phyloP scores from a whole-genome alignment of 2,888 invertebrate genomes.

The Diadegma fenestrale region DNA sequence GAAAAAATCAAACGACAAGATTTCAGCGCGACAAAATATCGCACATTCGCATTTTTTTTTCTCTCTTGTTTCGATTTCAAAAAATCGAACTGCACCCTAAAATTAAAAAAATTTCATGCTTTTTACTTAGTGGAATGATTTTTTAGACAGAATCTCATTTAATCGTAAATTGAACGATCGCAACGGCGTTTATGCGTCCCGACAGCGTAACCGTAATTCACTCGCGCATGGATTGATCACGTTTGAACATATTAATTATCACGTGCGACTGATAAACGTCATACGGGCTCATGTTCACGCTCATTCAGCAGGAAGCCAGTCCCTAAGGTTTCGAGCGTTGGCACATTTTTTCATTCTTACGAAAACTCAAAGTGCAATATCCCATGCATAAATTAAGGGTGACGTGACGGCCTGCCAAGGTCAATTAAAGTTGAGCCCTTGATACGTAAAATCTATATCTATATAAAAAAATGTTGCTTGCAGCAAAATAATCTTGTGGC shows the following conservation, averaged over 20 bases:
- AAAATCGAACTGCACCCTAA: too few relatives aligned
- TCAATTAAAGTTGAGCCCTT: conserved; percentile 42
- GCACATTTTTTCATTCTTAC: not conserved
- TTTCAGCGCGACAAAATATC: too few relatives aligned
- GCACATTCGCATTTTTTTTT: too few relatives aligned
- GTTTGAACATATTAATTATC: conserved; percentile 37
- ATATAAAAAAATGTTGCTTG: not conserved
- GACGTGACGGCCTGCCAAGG: conserved; percentile 46
- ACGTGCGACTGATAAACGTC: not conserved
- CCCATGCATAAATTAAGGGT: conserved; percentile 29
- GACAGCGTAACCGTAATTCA: conserved; percentile 50
- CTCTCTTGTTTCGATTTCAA: too few relatives aligned
- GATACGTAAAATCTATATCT: not conserved
- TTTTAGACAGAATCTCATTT: not conserved
- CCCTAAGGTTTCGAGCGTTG: not conserved
- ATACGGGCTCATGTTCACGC: not conserved
- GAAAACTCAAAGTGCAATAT: conserved; percentile 3
- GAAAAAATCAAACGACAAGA: too few relatives aligned
- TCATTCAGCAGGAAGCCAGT: not conserved
- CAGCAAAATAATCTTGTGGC: not conserved
- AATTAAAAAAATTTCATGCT: not conserved
- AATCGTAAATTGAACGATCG: conserved; percentile 17
- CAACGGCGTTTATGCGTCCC: conserved; percentile 37
- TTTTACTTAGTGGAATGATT: not conserved
- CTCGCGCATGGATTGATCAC: conserved; percentile 16